Percentiles rank a stretch among this genome's conserved stretches.
Evolutionary conservation across 92 coral and sea anemone species (phyloP).

Genomic region (Epizoanthus illoricatus): DNA sequence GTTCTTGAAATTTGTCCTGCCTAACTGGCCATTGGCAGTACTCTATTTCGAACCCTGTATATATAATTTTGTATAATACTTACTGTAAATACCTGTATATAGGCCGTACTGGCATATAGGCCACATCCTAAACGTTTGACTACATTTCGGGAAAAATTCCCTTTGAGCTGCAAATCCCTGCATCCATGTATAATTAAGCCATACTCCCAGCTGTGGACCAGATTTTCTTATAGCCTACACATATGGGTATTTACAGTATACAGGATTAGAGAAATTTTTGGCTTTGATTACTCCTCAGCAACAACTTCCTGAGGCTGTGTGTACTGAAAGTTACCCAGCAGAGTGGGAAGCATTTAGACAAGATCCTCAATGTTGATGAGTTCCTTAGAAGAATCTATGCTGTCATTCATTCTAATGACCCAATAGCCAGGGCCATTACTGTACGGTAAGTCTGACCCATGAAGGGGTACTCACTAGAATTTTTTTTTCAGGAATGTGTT

Average conservation of each 20-base stretch:
- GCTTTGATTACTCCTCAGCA: conserved; percentile 51
- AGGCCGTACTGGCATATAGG: too few species aligned
- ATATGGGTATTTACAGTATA: not conserved
- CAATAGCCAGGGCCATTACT: conserved; percentile 98
- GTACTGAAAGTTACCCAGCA: conserved; percentile 91
- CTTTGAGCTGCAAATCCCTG: too few species aligned
- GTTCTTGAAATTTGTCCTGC: not conserved
- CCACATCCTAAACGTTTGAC: too few species aligned
- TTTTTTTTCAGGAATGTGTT: too few species aligned
- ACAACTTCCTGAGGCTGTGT: conserved; percentile 92
- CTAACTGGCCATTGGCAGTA: too few species aligned
- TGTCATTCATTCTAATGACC: conserved; percentile 96
- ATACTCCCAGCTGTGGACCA: too few species aligned
- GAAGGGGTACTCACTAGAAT: not conserved
- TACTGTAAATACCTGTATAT: too few species aligned
- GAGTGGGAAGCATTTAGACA: conserved; percentile 92
- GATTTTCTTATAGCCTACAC: not conserved
- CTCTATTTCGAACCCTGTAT: too few species aligned
- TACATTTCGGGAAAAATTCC: too few species aligned
- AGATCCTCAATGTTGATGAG: conserved; percentile 91
- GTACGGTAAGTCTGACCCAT: conserved; percentile 59
- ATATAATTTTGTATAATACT: too few species aligned
- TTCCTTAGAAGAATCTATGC: conserved; percentile 89
- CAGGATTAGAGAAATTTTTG: not conserved
- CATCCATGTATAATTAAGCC: too few species aligned